Evolutionary conservation across 2,888 invertebrate genomes (phyloP), one percentile per base, ranked within the genome.

Genomic region (Odontocerum albicorne): DNA sequence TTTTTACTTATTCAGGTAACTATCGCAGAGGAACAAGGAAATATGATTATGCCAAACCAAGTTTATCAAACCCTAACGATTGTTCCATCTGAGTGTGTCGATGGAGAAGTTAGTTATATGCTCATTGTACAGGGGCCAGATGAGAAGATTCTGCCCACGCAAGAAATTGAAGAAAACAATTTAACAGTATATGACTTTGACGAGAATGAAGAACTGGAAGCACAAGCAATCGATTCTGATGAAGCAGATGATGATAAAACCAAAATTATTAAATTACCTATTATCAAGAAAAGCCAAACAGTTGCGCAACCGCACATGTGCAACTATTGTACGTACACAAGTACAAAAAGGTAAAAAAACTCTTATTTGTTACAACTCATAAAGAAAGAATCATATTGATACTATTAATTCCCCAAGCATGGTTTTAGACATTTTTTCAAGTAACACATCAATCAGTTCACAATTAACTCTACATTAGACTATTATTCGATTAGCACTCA

Each of bases 301-400:
- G 83, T 85, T 3, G 73, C 83, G 1, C 86, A 85, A 68, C 81
- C 87, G 15, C 88, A 88, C 68, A 88, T 87, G 75, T 97, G 97
- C 72, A 88, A 86, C 66, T 92, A 93, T 67, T 97, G 97, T 70
- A 85, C 88, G 62, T 97, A 97, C 71, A 90, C 90, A 10, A 93
- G 92, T 67, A 88, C 90, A 3, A 92, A 96, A 69, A 82, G 90
- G 79, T 85, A 63, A 40, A 12, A n/a, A n/a, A n/a, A n/a, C n/a
- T n/a, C n/a, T n/a, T n/a, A n/a, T n/a, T n/a, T n/a, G n/a, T n/a
- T n/a, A n/a, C n/a, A n/a, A n/a, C n/a, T n/a, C n/a, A n/a, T n/a
- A n/a, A n/a, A n/a, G n/a, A n/a, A n/a, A n/a, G n/a, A n/a, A n/a
- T n/a, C n/a, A n/a, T n/a, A n/a, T n/a, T n/a, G n/a, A n/a, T n/a